These are phyloP conservation scores for Falco rusticolus DNA, from an alignment of 2,797 vertebrate genomes.

Conservation along the genomic window DNA sequence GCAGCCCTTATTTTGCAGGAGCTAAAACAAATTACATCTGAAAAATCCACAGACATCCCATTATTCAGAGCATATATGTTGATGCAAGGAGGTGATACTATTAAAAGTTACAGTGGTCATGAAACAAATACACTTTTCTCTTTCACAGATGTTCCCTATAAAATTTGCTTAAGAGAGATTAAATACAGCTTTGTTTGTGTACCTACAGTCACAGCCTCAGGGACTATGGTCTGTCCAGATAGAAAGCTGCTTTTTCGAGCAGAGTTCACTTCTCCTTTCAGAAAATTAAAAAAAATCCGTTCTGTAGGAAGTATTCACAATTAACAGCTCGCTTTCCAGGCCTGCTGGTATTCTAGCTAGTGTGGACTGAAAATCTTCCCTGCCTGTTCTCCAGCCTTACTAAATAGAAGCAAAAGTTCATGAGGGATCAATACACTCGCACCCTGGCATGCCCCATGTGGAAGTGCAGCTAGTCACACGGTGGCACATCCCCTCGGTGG, in stretches of 20 bases:
- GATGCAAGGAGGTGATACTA: neutral
- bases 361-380: neutral
- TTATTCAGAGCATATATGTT: neutral
- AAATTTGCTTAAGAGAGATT: slow-evolving; percentile 6
- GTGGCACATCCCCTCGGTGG: neutral
- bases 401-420: neutral
- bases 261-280: slow-evolving; percentile 7
- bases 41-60: neutral
- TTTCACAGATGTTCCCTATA: slow-evolving; percentile 28
- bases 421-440: neutral
- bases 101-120: neutral
- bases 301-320: neutral
- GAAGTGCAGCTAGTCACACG: neutral
- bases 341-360: slow-evolving; percentile 6
- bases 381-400: neutral
- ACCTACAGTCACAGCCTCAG: slow-evolving; percentile 27
- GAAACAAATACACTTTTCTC: neutral
- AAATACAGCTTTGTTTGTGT: slow-evolving; percentile 18
- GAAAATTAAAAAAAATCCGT: neutral
- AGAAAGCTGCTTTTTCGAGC: neutral
- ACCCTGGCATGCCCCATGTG: neutral
- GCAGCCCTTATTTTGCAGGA: slow-evolving; percentile 18
- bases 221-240: neutral
- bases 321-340: slow-evolving; percentile 36
- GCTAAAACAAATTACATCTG: neutral